Evolutionary conservation across 2,797 vertebrate species (phyloP).

Genomic region (Luscinia megarhynchos): DNA sequence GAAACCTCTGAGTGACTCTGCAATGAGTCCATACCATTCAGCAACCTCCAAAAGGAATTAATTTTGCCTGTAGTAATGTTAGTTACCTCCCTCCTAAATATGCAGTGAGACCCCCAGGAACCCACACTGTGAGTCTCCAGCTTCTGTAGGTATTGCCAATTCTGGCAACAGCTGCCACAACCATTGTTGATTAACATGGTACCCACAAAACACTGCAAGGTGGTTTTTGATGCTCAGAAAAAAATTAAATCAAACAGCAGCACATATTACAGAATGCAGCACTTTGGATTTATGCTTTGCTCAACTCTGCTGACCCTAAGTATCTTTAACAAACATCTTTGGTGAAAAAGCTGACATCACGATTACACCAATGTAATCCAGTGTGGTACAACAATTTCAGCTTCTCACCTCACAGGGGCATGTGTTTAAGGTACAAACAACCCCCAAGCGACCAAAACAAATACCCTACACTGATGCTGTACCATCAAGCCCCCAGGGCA

Average conservation of each 20-base stretch:
- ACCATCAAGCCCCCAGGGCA: rapidly evolving
- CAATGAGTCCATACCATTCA: not conserved
- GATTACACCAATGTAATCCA: not conserved
- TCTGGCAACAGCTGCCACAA: not conserved
- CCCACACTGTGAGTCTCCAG: not conserved
- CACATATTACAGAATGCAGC: not conserved
- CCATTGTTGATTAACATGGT: not conserved
- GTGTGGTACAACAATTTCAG: not conserved
- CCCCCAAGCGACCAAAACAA: rapidly evolving
- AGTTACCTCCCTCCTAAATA: not conserved
- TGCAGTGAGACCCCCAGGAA: not conserved
- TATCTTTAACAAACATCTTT: not conserved
- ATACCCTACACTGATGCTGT: not conserved
- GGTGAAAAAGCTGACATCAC: not conserved
- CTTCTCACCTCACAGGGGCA: not conserved
- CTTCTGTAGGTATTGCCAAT: not conserved
- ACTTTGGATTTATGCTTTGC: not conserved
- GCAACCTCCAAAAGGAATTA: not conserved
- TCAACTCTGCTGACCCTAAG: not conserved
- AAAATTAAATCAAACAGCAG: not conserved
- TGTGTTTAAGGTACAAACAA: not conserved
- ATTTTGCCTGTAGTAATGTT: not conserved
- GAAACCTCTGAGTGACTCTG: not conserved
- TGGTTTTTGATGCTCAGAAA: not conserved
- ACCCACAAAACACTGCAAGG: not conserved